phyloP scores from a whole-genome alignment of 2,797 vertebrate species.

The Pseudochirops cupreus region DNA sequence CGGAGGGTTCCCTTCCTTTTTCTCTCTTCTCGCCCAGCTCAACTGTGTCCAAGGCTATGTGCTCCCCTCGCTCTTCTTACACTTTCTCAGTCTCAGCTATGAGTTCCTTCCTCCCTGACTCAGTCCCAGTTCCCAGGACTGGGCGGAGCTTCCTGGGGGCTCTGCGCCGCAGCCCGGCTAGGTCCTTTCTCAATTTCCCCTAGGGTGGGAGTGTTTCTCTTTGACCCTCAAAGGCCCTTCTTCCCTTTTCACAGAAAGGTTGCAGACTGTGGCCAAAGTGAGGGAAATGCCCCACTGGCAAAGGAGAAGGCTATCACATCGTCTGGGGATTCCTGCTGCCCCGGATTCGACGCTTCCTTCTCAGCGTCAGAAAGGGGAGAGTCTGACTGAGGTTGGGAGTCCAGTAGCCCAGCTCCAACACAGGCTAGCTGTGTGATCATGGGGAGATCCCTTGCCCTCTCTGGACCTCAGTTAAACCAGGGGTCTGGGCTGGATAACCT shows the following conservation, averaged over 20 bases:
- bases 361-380: not conserved
- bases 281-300: not conserved
- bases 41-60: not conserved
- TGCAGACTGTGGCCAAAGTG: not conserved
- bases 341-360: not conserved
- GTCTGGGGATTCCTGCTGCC: not conserved
- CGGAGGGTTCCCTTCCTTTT: not conserved
- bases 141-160: not conserved
- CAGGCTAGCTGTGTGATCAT: not conserved
- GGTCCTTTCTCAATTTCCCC: not conserved
- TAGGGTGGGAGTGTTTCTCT: not conserved
- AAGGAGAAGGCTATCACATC: not conserved
- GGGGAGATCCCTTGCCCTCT: not conserved
- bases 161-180: fast-evolving
- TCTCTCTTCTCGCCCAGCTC: not conserved
- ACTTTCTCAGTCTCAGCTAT: not conserved
- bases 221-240: not conserved
- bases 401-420: not conserved
- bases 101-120: not conserved
- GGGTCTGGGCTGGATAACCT: not conserved
- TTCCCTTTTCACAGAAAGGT: not conserved
- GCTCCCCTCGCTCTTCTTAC: not conserved
- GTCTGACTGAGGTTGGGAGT: not conserved
- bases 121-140: not conserved
- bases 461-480: not conserved